Evolutionary conservation across 2,888 invertebrate species (phyloP), one percentile per base, ranked within the genome.

Genomic region (Fabriciana adippe): DNA sequence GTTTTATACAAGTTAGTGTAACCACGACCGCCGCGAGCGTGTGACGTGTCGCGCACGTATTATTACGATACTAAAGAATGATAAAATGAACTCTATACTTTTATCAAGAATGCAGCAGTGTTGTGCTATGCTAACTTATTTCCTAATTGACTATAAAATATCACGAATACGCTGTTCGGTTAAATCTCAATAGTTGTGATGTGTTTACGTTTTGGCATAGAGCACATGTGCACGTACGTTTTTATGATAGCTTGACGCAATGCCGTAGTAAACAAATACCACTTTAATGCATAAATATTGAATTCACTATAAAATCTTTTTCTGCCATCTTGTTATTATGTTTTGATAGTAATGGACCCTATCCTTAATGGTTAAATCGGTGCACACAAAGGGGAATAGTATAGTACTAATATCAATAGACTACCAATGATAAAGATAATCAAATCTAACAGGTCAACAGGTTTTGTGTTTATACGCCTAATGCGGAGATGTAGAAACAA

Each of bases 181-280:
- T 70, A 75, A 66, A 72, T 76, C 73, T 74, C 73, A 75, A 74
- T 72, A 70, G 64, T 61, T 50, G 61, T 65, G 64, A 41, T 73
- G 77, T 89, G 89, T 89, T 90, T 89, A 88, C 81, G 82, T 85
- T 69, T 81, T 80, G 69, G 82, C 86, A 63, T 80, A 79, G 63
- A 70, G 68, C 74, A 75, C 74, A 75, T 79, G 79, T 75, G 74
- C 68, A 69, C 75, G 70, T 68, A 75, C 74, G 76, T 77, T 77
- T 73, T 74, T 76, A 75, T 75, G 74, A 75, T 67, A 70, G 75
- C 77, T 78, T 81, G 78, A 78, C 81, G 85, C 84, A 87, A 75
- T 88, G 85, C 86, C 77, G 79, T 86, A 78, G 81, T 86, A 82
- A 84, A 87, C 84, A 84, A 81, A 78, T 47, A 63, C 45, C 16